These are phyloP conservation scores for Dynastes grantii DNA, from an alignment of 2,888 invertebrate species.

Conservation along the genomic window DNA sequence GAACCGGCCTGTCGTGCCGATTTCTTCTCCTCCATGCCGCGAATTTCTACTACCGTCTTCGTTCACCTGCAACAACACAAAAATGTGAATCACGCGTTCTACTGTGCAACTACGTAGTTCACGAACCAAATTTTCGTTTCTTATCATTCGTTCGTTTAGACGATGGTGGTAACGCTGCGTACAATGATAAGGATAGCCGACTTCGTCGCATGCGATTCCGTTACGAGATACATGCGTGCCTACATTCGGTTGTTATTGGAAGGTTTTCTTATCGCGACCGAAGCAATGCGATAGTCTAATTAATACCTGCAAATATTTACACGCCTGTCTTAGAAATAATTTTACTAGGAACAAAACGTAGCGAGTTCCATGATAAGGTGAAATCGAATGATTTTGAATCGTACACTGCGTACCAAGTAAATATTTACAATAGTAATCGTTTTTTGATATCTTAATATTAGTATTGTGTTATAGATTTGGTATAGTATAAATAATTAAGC, in stretches of 20 bases:
- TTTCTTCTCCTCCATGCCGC: conserved; percentile 68
- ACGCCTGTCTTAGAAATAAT: background rate
- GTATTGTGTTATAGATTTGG: background rate
- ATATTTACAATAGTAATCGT: conserved; percentile 7
- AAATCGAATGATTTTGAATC: background rate
- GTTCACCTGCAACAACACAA: conserved; percentile 33
- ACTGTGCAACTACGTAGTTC: conserved; percentile 10
- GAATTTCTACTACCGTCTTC: conserved; percentile 23
- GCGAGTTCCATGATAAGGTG: background rate
- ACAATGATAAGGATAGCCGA: background rate
- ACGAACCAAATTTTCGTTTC: background rate
- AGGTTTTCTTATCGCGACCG: background rate
- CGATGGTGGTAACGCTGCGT: background rate
- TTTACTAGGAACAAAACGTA: conserved; percentile 6
- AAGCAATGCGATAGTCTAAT: conserved; percentile 25
- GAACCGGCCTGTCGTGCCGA: conserved; percentile 73
- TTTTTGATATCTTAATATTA: background rate
- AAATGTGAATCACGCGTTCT: conserved; percentile 13
- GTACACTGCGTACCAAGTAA: background rate
- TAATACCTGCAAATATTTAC: conserved; percentile 42
- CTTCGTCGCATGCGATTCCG: background rate
- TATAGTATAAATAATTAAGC: too few species aligned
- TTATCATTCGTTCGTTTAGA: conserved; percentile 14
- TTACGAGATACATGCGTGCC: background rate
- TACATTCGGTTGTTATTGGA: background rate